Base-by-base conservation (phyloP, 2,888 invertebrate species). In the Ferdinandea cuprea region DNA sequence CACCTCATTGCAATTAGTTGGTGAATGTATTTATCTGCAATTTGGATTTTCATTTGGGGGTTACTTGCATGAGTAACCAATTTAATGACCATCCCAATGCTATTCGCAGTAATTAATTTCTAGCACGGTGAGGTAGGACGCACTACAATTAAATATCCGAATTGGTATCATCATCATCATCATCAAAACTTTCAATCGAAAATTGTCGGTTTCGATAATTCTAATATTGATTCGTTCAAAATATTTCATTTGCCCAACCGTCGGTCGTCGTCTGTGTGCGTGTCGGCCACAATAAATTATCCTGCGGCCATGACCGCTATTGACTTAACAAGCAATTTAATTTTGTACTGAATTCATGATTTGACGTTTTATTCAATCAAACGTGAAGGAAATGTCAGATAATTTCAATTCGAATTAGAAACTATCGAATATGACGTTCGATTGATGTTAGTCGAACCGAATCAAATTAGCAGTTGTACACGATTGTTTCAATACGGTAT, bases 321-420 rank as follows among this genome's bases (percentile, higher is more conserved):
- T 73, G 72, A 63, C 72, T 73, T 73, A 46, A 37, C 72, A 63
- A 56, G 54, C 63, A 63, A 63, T 56, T 30, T 52, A 11, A 28
- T 46, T 35, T 48, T 25, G 46, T 37, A 65, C 40, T 25, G 54
- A 65, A 65, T 56, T 30, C 13, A 54, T 35, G 19, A 65, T 56
- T 63, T 56, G 54, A 28, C 73, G 28, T 46, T 48, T 65, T 35
- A 46, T 56, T 46, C 21, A 37, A 40, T 32, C 35, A 19, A 13
- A 28, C 21, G 35, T 25, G 63, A 5, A 13, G 28, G 19, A 32
- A 21, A 30, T 68, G 42, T 54, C 17, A 30, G 35, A 19, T 46
- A 56, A 32, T 32, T 68, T 56, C 56, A 30, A 61, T 72, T 72
- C 35, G 11, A 30, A 63, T 25, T 52, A 13, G 44, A 44, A 21